Evolutionary conservation across 2,113 vertebrate species (phyloP), one percentile per base, ranked within the genome.

Genomic region (Genyomyrus donnyi): DNA sequence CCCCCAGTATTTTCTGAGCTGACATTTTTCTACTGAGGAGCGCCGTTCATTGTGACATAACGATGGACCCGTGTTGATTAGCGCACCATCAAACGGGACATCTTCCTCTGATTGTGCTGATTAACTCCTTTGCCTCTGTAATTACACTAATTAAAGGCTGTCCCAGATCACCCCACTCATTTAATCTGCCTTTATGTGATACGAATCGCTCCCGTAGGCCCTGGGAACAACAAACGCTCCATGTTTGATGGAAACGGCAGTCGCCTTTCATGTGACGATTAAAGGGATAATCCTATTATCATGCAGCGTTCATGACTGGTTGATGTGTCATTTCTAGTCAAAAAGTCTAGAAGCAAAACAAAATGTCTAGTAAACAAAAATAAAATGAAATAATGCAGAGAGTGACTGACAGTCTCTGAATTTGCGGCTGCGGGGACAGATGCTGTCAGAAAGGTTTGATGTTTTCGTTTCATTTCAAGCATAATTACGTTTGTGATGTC

Each of bases 61-160:
- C n/a, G 17, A 80, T 42, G 83, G 83, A 85, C 45, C 45, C 0
- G 19, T 1, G 10, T 24, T 85, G 21, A 31, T 70, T 74, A 11
- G n/a, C 45, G 21, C 5, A 24, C 66, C 58, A 88, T 74, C 13
- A 48, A 88, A 70, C 5, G 17, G 74, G 35, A 19, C 74, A 42
- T 80, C 11, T 80, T 35, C 70, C 70, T 80, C 74, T 39, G 74
- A 80, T 42, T 80, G 74, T 8, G 17, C 46, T 74, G 66, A 88
- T 88, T 88, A 88, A 42, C 88, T 49, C 88, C n/a, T 39, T 88
- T 70, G 45, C 62, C 45, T n/a, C 27, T 74, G 88, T 88, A 66
- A 88, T 88, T 88, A 66, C 66, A 88, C 88, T 48, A 74, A 48
- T 88, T 74, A 74, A 88, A 74, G 13, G 45, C 27, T 70, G 45